Conservation (phyloP, 2,113 vertebrate species). For the mouse (Mus musculus) region DNA sequence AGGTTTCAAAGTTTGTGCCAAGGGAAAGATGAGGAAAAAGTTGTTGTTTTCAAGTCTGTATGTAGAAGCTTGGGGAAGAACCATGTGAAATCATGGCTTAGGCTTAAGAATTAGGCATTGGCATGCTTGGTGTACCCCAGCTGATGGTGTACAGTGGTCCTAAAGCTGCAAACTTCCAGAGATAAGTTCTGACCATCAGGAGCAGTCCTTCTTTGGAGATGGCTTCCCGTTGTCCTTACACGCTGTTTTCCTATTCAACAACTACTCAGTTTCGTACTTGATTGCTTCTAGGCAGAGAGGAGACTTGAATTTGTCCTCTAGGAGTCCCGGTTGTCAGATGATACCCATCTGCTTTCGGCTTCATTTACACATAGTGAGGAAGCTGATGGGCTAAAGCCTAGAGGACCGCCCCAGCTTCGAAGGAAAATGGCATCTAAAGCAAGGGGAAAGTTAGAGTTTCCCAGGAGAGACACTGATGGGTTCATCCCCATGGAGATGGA, state of each 20-base stretch:
- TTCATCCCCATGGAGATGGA: not conserved
- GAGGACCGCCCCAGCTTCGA: not conserved
- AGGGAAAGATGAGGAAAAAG: not conserved
- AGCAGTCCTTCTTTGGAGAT: not conserved
- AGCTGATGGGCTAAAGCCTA: not conserved
- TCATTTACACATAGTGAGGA: not conserved
- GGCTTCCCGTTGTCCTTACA: slow-evolving; percentile 5
- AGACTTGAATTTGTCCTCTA: slow-evolving; percentile 58
- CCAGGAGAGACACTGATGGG: not conserved
- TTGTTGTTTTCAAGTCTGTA: not conserved
- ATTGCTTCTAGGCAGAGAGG: slow-evolving; percentile 43
- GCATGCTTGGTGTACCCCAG: not conserved
- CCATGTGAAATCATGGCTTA: not conserved
- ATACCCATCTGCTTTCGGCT: slow-evolving; percentile 22
- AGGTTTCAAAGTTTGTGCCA: slow-evolving; percentile 11
- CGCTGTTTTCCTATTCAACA: slow-evolving; percentile 32
- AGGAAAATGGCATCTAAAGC: not conserved
- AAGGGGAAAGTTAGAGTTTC: not conserved
- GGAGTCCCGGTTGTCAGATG: not conserved
- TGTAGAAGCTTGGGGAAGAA: not conserved
- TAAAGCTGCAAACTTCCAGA: not conserved
- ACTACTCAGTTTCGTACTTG: slow-evolving; percentile 18
- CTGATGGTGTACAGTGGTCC: not conserved
- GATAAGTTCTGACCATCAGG: not conserved
- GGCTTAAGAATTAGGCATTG: not conserved